Conservation (phyloP, 2,888 invertebrate genomes). For the Agrenia bidenticulata region DNA sequence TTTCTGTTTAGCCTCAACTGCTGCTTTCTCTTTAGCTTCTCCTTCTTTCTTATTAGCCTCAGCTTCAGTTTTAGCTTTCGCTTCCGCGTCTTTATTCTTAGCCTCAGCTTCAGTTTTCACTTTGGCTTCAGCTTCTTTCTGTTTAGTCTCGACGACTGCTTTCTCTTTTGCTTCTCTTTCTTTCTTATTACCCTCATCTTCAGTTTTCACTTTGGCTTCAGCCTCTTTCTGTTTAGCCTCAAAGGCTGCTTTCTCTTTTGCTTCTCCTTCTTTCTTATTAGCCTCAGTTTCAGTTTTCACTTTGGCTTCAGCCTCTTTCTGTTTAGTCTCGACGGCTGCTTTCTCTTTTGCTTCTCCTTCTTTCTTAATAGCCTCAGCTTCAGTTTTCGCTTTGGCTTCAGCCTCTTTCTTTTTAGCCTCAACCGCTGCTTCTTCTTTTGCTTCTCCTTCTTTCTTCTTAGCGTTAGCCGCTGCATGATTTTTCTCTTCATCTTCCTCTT, state of each 20-base stretch:
- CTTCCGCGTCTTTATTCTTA: background rate
- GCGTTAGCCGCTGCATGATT: constrained; percentile 33
- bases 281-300: constrained; percentile 39
- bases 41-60: constrained; percentile 12
- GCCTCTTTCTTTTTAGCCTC: constrained; percentile 35
- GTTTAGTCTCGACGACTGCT: constrained; percentile 21
- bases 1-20: constrained; percentile 23
- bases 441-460: constrained; percentile 37
- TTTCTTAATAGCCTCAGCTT: constrained; percentile 17
- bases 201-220: constrained; percentile 25
- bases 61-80: constrained; percentile 15
- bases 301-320: constrained; percentile 46
- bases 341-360: constrained; percentile 45
- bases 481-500: constrained; percentile 38
- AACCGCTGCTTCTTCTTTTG: constrained; percentile 30
- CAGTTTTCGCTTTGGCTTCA: constrained; percentile 37
- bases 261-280: constrained; percentile 35
- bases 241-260: background rate
- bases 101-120: background rate
- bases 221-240: constrained; percentile 5
- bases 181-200: constrained; percentile 26
- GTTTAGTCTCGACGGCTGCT: constrained; percentile 36
- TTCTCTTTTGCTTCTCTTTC: constrained; percentile 11
- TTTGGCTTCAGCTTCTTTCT: constrained; percentile 18
- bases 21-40: constrained; percentile 33